Percentiles rank a stretch among this genome's conserved stretches.
phyloP scores from a whole-genome alignment of 2,888 invertebrate genomes.

The Diabrotica balteata region DNA sequence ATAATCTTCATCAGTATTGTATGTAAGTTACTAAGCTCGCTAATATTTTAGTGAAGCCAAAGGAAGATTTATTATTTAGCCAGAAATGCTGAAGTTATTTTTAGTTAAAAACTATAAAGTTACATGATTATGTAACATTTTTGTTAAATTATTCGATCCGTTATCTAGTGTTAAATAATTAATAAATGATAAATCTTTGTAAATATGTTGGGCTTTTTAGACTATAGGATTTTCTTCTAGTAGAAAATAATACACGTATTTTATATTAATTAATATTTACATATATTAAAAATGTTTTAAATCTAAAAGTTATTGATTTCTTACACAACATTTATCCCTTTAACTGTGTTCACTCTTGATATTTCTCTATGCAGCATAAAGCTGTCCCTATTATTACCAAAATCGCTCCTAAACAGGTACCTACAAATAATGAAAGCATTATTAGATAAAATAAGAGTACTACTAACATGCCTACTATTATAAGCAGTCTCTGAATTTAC shows the following conservation, averaged over 20 bases:
- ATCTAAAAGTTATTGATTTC: not conserved
- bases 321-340: not conserved
- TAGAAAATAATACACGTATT: constrained; percentile 8
- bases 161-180: too few relatives aligned
- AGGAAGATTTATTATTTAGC: too few relatives aligned
- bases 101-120: too few relatives aligned
- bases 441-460: not conserved
- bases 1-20: too few relatives aligned
- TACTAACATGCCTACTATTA: too few relatives aligned
- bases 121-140: too few relatives aligned
- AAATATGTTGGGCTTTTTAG: constrained; percentile 13
- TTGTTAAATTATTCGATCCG: too few relatives aligned
- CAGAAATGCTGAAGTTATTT: too few relatives aligned
- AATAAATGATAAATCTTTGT: not conserved
- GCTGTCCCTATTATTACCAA: constrained; percentile 68
- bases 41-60: too few relatives aligned
- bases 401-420: constrained; percentile 66
- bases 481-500: too few relatives aligned
- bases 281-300: not conserved
- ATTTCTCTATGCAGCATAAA: constrained; percentile 69
- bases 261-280: not conserved
- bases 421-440: constrained; percentile 58
- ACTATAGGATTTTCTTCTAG: constrained; percentile 2
- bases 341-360: constrained; percentile 9
- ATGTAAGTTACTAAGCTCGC: too few relatives aligned